Evolutionary conservation across 2,113 vertebrate species (phyloP).

Genomic region (Tichodroma muraria): DNA sequence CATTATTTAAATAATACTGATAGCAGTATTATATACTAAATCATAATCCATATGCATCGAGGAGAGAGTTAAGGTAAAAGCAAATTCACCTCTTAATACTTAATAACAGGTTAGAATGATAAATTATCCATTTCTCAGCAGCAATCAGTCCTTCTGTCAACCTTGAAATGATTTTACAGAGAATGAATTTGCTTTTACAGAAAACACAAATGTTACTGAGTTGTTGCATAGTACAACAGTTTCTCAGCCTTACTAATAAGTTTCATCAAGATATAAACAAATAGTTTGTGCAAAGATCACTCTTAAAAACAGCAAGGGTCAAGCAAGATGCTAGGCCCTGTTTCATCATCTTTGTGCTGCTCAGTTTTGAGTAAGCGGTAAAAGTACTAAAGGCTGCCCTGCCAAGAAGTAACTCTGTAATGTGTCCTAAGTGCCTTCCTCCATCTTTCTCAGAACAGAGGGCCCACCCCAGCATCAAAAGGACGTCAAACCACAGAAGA

Average conservation of each 20-base stretch:
- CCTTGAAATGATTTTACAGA: slow-evolving; percentile 1
- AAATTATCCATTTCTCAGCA: slow-evolving; percentile 18
- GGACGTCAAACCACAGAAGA: too few species aligned
- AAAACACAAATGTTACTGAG: background rate
- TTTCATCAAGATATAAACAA: background rate
- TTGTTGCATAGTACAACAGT: background rate
- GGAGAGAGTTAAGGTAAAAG: background rate
- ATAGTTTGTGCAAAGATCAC: background rate
- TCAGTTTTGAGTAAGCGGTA: background rate
- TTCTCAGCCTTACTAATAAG: background rate
- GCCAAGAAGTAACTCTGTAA: rapidly evolving
- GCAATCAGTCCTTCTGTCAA: slow-evolving; percentile 17
- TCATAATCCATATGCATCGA: background rate
- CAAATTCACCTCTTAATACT: slow-evolving; percentile 32
- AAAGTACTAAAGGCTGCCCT: background rate
- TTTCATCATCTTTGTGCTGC: background rate
- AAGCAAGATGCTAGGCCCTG: background rate
- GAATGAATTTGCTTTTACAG: background rate
- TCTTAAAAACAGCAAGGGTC: background rate
- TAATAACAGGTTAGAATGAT: slow-evolving; percentile 12
- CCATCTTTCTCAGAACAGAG: background rate
- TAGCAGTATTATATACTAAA: background rate
- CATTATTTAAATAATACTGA: background rate
- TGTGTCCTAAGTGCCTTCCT: background rate
- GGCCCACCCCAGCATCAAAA: background rate